A percentile compares a stretch with the other conserved stretches of the same genome.
Conservation (phyloP, 2,888 invertebrate genomes). For the Cryptophagus acutangulus region DNA sequence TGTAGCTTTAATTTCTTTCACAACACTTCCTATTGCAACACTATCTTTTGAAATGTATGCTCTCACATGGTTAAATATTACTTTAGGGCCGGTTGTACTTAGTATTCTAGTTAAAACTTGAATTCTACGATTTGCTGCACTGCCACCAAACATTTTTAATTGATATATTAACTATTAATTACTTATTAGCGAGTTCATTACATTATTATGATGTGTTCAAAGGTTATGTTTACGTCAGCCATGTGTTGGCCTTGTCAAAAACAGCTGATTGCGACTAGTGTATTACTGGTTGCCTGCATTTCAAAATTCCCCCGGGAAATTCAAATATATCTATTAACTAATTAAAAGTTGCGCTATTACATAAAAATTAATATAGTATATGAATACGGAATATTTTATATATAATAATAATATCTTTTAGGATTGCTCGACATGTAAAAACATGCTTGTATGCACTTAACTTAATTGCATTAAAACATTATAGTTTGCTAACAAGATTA, state of each 20-base stretch:
- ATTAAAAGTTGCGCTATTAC: too few relatives aligned
- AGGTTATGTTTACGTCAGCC: slow-evolving; percentile 32
- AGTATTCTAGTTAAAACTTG: slow-evolving; percentile 33
- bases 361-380: too few relatives aligned
- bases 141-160: slow-evolving; percentile 29
- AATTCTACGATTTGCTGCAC: slow-evolving; percentile 28
- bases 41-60: slow-evolving; percentile 50
- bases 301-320: too few relatives aligned
- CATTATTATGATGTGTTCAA: slow-evolving; percentile 21
- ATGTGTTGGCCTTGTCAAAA: background rate
- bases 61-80: slow-evolving; percentile 31
- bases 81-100: slow-evolving; percentile 24
- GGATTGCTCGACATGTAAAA: too few relatives aligned
- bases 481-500: too few relatives aligned
- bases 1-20: slow-evolving; percentile 59
- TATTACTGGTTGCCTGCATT: slow-evolving; percentile 4
- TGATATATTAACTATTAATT: too few relatives aligned
- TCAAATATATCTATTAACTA: too few relatives aligned
- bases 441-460: too few relatives aligned
- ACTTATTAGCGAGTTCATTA: too few relatives aligned
- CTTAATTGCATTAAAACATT: too few relatives aligned
- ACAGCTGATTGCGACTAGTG: background rate
- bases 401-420: too few relatives aligned
- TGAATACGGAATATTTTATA: too few relatives aligned
- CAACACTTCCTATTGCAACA: slow-evolving; percentile 71